A percentile compares a stretch with the other conserved stretches of the same genome.
These are phyloP conservation scores for Acleris emargana DNA, from an alignment of 2,888 invertebrate species.

Conservation along the genomic window DNA sequence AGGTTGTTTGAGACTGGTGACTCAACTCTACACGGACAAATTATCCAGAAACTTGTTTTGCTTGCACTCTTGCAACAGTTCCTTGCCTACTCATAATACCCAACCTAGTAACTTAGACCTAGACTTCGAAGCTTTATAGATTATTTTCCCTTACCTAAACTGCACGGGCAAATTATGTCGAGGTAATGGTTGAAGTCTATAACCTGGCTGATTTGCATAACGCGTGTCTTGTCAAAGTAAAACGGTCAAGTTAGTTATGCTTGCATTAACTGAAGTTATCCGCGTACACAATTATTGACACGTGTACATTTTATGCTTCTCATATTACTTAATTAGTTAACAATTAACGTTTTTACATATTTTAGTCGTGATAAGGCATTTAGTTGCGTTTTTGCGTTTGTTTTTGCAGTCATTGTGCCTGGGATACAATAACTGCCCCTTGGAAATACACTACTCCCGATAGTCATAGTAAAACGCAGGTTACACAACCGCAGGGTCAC, in stretches of 20 bases:
- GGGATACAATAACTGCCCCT: too few species aligned
- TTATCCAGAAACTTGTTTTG: slow-evolving; percentile 31
- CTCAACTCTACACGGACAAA: slow-evolving; percentile 5
- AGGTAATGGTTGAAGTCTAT: slow-evolving; percentile 26
- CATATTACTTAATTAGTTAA: neutral
- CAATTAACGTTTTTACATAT: too few species aligned
- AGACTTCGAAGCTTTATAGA: slow-evolving; percentile 6
- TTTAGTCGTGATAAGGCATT: too few species aligned
- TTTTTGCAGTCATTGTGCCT: too few species aligned
- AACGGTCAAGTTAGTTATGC: slow-evolving; percentile 18
- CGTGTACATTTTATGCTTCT: slow-evolving; percentile 9
- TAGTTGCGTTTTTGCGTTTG: too few species aligned
- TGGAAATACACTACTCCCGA: too few species aligned
- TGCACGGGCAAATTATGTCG: neutral
- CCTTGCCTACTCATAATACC: slow-evolving; percentile 16
- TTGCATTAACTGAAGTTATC: neutral
- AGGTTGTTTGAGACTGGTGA: slow-evolving; percentile 4
- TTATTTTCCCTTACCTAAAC: slow-evolving; percentile 8
- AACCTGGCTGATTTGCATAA: slow-evolving; percentile 31
- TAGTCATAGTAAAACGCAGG: too few species aligned
- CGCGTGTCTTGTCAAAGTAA: slow-evolving; percentile 33
- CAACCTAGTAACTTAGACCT: slow-evolving; percentile 8
- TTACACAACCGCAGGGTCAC: too few species aligned
- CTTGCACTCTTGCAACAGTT: slow-evolving; percentile 28
- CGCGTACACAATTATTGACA: slow-evolving; percentile 6